phyloP scores from a whole-genome alignment of 2,797 vertebrate genomes.

The Tangara arthus region DNA sequence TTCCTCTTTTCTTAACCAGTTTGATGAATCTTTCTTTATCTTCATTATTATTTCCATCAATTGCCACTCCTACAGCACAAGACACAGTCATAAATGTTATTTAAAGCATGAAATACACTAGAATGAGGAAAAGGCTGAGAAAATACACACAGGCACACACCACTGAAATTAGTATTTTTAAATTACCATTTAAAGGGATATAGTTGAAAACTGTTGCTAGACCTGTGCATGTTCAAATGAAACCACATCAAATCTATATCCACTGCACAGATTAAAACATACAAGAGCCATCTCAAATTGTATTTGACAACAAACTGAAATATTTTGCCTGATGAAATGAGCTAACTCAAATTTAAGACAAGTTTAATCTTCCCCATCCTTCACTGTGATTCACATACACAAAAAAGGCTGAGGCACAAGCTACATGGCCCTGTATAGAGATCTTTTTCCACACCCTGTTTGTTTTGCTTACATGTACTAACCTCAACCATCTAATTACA shows the following conservation, averaged over 20 bases:
- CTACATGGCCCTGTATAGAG: background rate
- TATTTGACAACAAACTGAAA: background rate
- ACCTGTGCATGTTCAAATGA: background rate
- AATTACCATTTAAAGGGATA: background rate
- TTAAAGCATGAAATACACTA: background rate
- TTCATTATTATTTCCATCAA: constrained; percentile 84
- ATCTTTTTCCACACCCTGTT: background rate
- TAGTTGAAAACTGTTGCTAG: background rate
- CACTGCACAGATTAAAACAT: background rate
- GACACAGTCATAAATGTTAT: background rate
- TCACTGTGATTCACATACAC: background rate
- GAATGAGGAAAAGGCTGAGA: background rate
- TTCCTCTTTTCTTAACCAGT: constrained; percentile 91
- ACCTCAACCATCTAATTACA: background rate
- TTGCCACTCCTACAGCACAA: constrained; percentile 83
- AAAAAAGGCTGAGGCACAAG: background rate
- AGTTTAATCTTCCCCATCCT: background rate
- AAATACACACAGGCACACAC: background rate
- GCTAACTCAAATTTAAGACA: background rate
- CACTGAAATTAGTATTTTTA: background rate
- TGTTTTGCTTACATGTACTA: background rate
- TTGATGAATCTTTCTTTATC: constrained; percentile 79
- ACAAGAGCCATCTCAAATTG: background rate
- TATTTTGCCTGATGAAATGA: background rate
- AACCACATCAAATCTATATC: background rate